phyloP scores from a whole-genome alignment of 2,113 vertebrate genomes.

The Ophthalmolycus amberensis region DNA sequence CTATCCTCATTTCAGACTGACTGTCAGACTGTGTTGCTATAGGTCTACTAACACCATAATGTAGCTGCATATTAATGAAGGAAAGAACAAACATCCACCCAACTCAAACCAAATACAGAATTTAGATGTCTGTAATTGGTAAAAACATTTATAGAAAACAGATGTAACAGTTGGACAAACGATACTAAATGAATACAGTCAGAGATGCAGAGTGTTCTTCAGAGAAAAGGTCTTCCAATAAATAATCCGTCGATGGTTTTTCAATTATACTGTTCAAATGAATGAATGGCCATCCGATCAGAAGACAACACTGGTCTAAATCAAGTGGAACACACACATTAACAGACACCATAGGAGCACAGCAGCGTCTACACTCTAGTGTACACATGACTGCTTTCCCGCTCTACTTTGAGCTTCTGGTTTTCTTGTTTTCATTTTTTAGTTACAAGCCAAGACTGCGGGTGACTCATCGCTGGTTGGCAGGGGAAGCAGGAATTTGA shows the following conservation, averaged over 20 bases:
- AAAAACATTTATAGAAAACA: not conserved
- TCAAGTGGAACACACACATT: not conserved
- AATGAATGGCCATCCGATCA: not conserved
- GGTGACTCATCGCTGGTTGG: conserved; percentile 62
- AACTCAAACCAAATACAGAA: not conserved
- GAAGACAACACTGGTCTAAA: not conserved
- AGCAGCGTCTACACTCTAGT: not conserved
- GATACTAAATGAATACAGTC: not conserved
- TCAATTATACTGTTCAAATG: not conserved
- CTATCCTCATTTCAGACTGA: not conserved
- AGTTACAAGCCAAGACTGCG: conserved; percentile 30
- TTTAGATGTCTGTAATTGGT: not conserved
- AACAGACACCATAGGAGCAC: not conserved
- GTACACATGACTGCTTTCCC: conserved; percentile 14
- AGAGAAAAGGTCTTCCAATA: not conserved
- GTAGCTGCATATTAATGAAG: not conserved
- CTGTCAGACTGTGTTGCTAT: not conserved
- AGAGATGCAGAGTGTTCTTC: not conserved
- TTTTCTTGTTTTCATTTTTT: conserved; percentile 55
- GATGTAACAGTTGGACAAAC: not conserved
- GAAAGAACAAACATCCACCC: not conserved
- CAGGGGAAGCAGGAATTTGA: conserved; percentile 44
- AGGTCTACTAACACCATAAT: not conserved
- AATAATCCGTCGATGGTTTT: not conserved
- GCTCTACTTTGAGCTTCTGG: conserved; percentile 31